A percentile compares a stretch with the other conserved stretches of the same genome.
Conservation (phyloP, 2,888 invertebrate genomes). For the Ectropis crepuscularia region DNA sequence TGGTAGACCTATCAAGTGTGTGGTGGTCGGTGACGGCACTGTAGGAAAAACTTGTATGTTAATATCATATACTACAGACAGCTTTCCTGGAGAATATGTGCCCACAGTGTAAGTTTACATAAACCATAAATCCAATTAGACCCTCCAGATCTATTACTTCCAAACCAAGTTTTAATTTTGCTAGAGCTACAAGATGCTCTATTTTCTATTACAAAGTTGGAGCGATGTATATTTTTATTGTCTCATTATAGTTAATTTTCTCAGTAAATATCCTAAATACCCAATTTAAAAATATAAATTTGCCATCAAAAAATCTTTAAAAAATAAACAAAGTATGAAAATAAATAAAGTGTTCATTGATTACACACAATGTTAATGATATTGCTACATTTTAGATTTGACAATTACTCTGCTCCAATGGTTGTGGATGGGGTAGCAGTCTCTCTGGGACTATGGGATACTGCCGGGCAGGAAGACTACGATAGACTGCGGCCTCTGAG, state of each 20-base stretch:
- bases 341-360: too few species aligned
- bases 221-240: too few species aligned
- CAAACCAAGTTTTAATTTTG: background rate
- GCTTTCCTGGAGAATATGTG: constrained; percentile 97
- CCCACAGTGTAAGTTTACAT: constrained; percentile 93
- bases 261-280: too few species aligned
- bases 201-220: too few species aligned
- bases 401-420: constrained; percentile 99
- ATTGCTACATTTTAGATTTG: constrained; percentile 89
- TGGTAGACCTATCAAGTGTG: constrained; percentile 96
- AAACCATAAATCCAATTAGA: constrained; percentile 19
- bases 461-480: constrained; percentile 99
- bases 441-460: constrained; percentile 98
- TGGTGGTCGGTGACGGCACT: constrained; percentile 96
- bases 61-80: constrained; percentile 96
- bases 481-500: constrained; percentile 97
- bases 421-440: constrained; percentile 99
- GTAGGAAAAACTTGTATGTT: constrained; percentile 98
- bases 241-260: too few species aligned
- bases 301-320: too few species aligned
- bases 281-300: too few species aligned
- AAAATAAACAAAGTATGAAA: too few species aligned
- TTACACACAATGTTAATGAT: background rate
- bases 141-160: background rate
- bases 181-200: too few species aligned